Evolutionary conservation across 2,113 vertebrate genomes (phyloP).

Genomic region (Fregetta grallaria): DNA sequence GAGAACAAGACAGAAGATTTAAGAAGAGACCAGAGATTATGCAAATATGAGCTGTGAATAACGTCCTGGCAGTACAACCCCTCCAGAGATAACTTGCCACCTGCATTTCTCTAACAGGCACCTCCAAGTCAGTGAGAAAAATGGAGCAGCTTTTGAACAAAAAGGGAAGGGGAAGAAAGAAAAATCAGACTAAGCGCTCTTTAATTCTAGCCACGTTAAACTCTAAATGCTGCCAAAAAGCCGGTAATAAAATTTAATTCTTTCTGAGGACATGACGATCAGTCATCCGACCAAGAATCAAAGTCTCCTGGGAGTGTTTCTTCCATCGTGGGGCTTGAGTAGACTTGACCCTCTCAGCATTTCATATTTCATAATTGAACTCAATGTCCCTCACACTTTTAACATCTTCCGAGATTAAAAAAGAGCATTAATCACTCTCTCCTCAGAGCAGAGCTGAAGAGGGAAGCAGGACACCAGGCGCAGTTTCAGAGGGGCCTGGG

Average conservation of each 20-base stretch:
- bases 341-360: constrained; percentile 52
- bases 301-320: constrained; percentile 44
- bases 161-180: neutral
- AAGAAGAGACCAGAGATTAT: constrained; percentile 80
- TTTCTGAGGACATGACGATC: constrained; percentile 49
- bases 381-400: constrained; percentile 43
- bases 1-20: constrained; percentile 41
- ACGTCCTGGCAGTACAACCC: constrained; percentile 53
- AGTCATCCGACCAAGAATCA: constrained; percentile 38
- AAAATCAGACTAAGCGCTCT: neutral
- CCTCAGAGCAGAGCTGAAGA: neutral
- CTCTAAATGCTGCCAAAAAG: constrained; percentile 54
- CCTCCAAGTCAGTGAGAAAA: constrained; percentile 18
- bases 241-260: constrained; percentile 49
- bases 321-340: neutral
- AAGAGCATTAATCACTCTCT: constrained; percentile 17
- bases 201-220: constrained; percentile 53
- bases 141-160: neutral
- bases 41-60: constrained; percentile 79
- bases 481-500: neutral
- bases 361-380: constrained; percentile 65
- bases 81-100: constrained; percentile 52
- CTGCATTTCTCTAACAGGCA: constrained; percentile 26
- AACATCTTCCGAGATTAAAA: constrained; percentile 48
- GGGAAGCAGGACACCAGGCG: neutral